Conservation (phyloP, 2,113 vertebrate genomes). For the Corythornis vintsioides region DNA sequence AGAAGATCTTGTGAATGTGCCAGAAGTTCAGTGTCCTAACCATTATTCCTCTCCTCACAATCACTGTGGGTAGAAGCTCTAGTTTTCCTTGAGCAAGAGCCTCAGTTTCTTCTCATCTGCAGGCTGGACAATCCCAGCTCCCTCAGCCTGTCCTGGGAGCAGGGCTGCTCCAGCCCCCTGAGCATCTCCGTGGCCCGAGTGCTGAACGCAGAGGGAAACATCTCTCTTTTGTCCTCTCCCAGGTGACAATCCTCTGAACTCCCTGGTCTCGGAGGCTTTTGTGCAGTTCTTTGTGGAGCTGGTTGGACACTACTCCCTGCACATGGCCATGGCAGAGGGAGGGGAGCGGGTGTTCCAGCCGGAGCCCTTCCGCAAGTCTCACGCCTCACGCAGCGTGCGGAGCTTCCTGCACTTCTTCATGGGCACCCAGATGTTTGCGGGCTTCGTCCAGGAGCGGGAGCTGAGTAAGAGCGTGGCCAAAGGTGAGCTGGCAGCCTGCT, state of each 20-base stretch:
- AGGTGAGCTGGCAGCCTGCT: conserved; percentile 73
- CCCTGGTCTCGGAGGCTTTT: conserved; percentile 91
- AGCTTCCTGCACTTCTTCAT: conserved; percentile 96
- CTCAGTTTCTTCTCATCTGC: not conserved
- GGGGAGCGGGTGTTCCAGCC: conserved; percentile 87
- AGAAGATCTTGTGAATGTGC: not conserved
- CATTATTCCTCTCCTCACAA: not conserved
- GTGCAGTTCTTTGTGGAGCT: conserved; percentile 95
- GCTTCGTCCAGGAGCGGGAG: conserved; percentile 96
- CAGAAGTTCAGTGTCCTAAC: not conserved
- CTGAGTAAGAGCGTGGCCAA: conserved; percentile 85
- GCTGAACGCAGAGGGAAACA: not conserved
- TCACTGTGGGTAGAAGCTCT: not conserved
- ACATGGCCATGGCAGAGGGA: conserved; percentile 83
- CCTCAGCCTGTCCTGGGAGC: too few species aligned
- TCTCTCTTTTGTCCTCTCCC: not conserved
- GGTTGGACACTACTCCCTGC: conserved; percentile 92
- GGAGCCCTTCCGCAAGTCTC: conserved; percentile 90
- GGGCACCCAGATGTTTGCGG: conserved; percentile 98
- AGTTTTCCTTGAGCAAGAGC: not conserved
- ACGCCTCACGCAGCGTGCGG: conserved; percentile 86
- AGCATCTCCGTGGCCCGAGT: not conserved
- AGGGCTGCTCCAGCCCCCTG: too few species aligned
- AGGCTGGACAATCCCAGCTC: too few species aligned
- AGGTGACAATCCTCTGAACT: conserved; percentile 75